These are phyloP conservation scores for Tiphia femorata DNA, from an alignment of 2,888 invertebrate genomes.

Conservation along the genomic window DNA sequence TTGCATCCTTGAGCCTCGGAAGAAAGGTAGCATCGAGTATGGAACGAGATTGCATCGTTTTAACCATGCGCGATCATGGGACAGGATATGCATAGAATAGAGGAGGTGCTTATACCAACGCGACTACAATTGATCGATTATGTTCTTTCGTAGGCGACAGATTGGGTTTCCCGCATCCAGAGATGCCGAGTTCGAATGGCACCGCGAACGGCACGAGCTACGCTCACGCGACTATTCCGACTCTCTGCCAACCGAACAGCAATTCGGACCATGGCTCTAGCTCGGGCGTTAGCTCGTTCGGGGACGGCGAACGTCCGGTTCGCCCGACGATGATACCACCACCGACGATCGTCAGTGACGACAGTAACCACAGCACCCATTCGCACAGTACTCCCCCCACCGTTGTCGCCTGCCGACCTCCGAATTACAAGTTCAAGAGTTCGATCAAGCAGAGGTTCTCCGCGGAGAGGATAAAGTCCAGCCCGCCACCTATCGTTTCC, in stretches of 20 bases:
- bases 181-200: conserved; percentile 55
- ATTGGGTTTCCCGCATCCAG: conserved; percentile 64
- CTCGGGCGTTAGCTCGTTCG: conserved; percentile 64
- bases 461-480: conserved; percentile 70
- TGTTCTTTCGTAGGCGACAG: conserved; percentile 66
- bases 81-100: too few species aligned
- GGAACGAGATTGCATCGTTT: too few species aligned
- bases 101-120: too few species aligned
- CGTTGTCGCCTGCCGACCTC: conserved; percentile 44
- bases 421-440: conserved; percentile 94
- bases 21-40: too few species aligned
- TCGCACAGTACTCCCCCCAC: conserved; percentile 66
- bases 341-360: conserved; percentile 66
- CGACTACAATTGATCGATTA: too few species aligned
- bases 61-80: too few species aligned
- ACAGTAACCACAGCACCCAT: conserved; percentile 65
- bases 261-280: conserved; percentile 64
- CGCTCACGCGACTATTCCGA: conserved; percentile 54
- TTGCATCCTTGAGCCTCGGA: too few species aligned
- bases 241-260: conserved; percentile 53
- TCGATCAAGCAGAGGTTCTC: conserved; percentile 90
- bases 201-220: conserved; percentile 42
- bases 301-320: conserved; percentile 57
- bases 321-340: conserved; percentile 59
- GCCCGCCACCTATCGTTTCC: conserved; percentile 41